phyloP scores from a whole-genome alignment of 2,888 invertebrate species.

The Apodemia hepburni region DNA sequence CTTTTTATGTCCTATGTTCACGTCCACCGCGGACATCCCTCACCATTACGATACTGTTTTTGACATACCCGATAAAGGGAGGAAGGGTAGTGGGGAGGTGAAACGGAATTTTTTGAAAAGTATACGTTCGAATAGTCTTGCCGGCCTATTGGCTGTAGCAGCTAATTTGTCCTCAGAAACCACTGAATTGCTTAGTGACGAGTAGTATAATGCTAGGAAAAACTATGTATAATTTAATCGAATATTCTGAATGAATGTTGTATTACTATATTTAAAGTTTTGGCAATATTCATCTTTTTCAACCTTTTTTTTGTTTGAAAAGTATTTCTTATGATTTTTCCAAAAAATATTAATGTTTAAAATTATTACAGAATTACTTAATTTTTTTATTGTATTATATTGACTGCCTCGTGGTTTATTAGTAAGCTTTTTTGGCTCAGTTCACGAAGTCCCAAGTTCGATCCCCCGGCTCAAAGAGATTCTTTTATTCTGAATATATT shows the following conservation, averaged over 20 bases:
- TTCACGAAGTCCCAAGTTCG: too few species aligned
- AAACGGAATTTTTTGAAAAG: constrained; percentile 54
- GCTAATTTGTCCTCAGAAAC: constrained; percentile 51
- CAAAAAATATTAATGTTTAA: too few species aligned
- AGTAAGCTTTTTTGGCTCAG: too few species aligned
- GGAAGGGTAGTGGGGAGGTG: constrained; percentile 47
- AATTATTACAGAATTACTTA: too few species aligned
- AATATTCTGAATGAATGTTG: background rate
- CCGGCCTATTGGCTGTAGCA: constrained; percentile 52
- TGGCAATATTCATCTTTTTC: too few species aligned
- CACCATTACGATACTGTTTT: constrained; percentile 76
- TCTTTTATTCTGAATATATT: too few species aligned
- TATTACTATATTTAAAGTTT: background rate
- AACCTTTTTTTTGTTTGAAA: too few species aligned
- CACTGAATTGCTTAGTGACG: constrained; percentile 54
- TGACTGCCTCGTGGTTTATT: too few species aligned
- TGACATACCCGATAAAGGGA: constrained; percentile 36
- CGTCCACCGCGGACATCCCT: constrained; percentile 56
- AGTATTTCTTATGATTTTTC: too few species aligned
- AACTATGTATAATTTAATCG: background rate
- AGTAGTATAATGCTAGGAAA: constrained; percentile 36
- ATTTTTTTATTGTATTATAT: too few species aligned
- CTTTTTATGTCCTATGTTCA: constrained; percentile 81
- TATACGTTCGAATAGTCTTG: constrained; percentile 58
- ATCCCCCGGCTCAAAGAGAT: too few species aligned